Evolutionary conservation across 2,888 invertebrate genomes (phyloP).

Genomic region (Aromia moschata): DNA sequence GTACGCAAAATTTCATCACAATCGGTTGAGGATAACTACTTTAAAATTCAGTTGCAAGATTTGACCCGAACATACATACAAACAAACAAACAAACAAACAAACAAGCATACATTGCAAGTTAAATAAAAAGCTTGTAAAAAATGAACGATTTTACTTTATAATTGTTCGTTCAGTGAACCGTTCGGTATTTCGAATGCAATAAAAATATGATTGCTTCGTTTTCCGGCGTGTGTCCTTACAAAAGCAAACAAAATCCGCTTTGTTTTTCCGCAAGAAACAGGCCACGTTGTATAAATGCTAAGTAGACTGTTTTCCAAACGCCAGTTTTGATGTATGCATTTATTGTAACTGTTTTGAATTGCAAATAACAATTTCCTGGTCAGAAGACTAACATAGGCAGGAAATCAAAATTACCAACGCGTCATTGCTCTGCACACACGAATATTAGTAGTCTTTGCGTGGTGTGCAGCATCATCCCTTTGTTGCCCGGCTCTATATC

Average conservation of each 20-base stretch:
- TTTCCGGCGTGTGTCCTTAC: background rate
- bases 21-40: too few species aligned
- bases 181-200: background rate
- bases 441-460: conserved; percentile 35
- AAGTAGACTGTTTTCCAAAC: conserved; percentile 7
- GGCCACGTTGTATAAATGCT: conserved; percentile 4
- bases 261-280: background rate
- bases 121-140: too few species aligned
- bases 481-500: conserved; percentile 25
- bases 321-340: conserved; percentile 3
- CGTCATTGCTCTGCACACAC: conserved; percentile 22
- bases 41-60: too few species aligned
- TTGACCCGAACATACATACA: too few species aligned
- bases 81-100: too few species aligned
- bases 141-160: too few species aligned
- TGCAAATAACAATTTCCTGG: conserved; percentile 29
- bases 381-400: conserved; percentile 21
- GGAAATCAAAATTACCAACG: conserved; percentile 31
- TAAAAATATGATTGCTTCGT: background rate
- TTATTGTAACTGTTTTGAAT: conserved; percentile 23
- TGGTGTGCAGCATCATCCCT: conserved; percentile 11
- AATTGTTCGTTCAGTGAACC: too few species aligned
- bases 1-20: too few species aligned
- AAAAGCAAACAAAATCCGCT: background rate
- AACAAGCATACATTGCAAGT: too few species aligned